phyloP scores from a whole-genome alignment of 2,888 invertebrate genomes.

The Ormyrus pomaceus region DNA sequence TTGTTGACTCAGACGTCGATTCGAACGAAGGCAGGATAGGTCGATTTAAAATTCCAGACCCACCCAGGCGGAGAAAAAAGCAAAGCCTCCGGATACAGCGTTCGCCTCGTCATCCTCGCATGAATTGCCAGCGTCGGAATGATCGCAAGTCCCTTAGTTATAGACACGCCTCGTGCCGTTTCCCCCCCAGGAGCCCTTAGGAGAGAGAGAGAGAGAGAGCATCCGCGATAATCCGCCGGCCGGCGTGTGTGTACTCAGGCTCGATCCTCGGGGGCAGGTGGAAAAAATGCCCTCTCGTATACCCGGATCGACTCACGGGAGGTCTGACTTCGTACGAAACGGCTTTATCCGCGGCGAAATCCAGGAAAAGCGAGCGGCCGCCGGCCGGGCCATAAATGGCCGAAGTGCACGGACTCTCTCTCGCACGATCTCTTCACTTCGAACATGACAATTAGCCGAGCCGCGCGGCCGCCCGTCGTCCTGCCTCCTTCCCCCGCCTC shows the following conservation, averaged over 20 bases:
- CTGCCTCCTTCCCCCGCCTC: neutral
- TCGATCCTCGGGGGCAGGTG: neutral
- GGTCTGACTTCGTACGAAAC: constrained; percentile 69
- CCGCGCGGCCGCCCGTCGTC: constrained; percentile 39
- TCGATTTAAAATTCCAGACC: too few relatives aligned
- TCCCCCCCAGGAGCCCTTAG: too few relatives aligned
- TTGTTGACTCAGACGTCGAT: too few relatives aligned
- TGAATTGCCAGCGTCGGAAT: too few relatives aligned
- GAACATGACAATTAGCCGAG: constrained; percentile 66
- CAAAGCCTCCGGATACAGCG: too few relatives aligned
- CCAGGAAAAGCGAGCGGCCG: constrained; percentile 61
- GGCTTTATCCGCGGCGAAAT: constrained; percentile 66
- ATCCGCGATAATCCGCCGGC: too few relatives aligned
- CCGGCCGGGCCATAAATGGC: constrained; percentile 66
- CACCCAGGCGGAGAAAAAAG: too few relatives aligned
- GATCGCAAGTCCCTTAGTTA: too few relatives aligned
- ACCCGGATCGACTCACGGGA: constrained; percentile 69
- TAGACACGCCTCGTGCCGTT: too few relatives aligned
- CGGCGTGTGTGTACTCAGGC: neutral
- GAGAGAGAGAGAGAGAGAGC: too few relatives aligned
- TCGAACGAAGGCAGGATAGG: too few relatives aligned
- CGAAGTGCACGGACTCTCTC: constrained; percentile 60
- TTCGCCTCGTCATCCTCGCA: too few relatives aligned
- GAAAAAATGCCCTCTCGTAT: constrained; percentile 59
- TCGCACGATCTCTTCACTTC: constrained; percentile 66